Evolutionary conservation across 2,797 vertebrate genomes (phyloP), one percentile per base, ranked within the genome.

Genomic region (Microchirus variegatus): DNA sequence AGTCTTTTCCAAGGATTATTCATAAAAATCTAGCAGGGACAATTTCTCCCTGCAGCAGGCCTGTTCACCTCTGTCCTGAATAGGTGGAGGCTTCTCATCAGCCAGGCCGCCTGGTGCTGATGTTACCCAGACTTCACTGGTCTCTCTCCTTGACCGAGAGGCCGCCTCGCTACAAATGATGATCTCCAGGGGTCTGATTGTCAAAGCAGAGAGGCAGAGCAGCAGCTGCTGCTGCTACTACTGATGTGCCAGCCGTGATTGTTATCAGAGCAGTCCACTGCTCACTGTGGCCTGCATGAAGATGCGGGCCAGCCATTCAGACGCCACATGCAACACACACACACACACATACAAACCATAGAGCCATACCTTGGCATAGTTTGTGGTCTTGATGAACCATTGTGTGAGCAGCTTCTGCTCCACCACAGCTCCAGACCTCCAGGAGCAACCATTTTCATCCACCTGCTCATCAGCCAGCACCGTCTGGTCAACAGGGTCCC

Each of bases 401-500:
- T 99, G 98, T 67, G 81, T 95, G 83, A 99, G 95, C 68, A 97
- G 93, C 75, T 95, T 97, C 90, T 96, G 95, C 52, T 99, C 96
- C 82, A 99, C 97, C 75, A 91, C 89, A 38, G 96, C 96, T 40
- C 98, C 97, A n/a, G 97, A 99, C 61, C 98, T 96, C 98, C 98
- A 99, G 0, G 97, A 99, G 57, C 80, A 86, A 10, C 97, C 97
- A 1, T 88, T 93, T 67, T 96, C 95, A 85, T 99, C 96, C 90
- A 99, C 97, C 82, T 99, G 98, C 77, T 99, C 98, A 46, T 98
- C 96, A 66, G 98, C 97, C 56, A 99, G 90, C 73, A 99, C 98
- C 0, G 97, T 99, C 68, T 96, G 93, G 78, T 99, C 98, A 70
- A 97, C 93, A 0, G 97, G 97, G 70, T 99, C 98, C 98, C 98